phyloP scores from a whole-genome alignment of 2,888 invertebrate species.

The Mellilla xanthometata region DNA sequence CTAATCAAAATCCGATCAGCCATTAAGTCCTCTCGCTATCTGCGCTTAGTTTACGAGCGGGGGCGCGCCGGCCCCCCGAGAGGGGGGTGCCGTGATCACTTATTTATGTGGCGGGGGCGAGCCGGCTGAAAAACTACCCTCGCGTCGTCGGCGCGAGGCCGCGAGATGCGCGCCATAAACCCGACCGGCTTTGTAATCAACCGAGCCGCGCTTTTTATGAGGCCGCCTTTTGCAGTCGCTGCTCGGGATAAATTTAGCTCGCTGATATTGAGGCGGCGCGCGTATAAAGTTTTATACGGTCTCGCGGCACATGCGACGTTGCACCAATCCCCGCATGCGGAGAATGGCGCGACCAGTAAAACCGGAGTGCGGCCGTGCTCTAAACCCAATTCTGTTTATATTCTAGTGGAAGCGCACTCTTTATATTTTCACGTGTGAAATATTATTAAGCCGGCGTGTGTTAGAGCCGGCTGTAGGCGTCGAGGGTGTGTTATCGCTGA shows the following conservation, averaged over 20 bases:
- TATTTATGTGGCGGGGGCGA: slow-evolving; percentile 75
- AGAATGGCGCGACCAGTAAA: slow-evolving; percentile 24
- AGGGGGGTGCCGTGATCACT: slow-evolving; percentile 66
- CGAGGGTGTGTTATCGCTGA: slow-evolving; percentile 22
- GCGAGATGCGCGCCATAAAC: slow-evolving; percentile 62
- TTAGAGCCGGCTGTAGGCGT: slow-evolving; percentile 8
- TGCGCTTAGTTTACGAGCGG: slow-evolving; percentile 80
- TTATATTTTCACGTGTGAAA: slow-evolving; percentile 15
- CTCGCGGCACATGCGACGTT: slow-evolving; percentile 31
- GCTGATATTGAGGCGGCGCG: slow-evolving; percentile 60
- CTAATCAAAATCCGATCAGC: slow-evolving; percentile 83
- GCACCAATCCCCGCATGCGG: slow-evolving; percentile 29
- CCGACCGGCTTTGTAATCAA: slow-evolving; percentile 74
- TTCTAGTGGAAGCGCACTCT: background rate
- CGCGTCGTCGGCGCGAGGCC: slow-evolving; percentile 49
- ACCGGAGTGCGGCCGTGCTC: slow-evolving; percentile 6
- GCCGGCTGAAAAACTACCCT: slow-evolving; percentile 77
- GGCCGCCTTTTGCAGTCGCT: slow-evolving; percentile 65
- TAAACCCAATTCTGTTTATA: background rate
- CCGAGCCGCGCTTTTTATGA: slow-evolving; percentile 76
- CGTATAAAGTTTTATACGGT: slow-evolving; percentile 48
- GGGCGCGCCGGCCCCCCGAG: slow-evolving; percentile 40
- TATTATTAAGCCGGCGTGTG: slow-evolving; percentile 13
- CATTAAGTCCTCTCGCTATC: slow-evolving; percentile 82
- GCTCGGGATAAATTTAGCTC: slow-evolving; percentile 69